Evolutionary conservation across 2,113 vertebrate genomes (phyloP).

Genomic region (Rhombomys opimus): DNA sequence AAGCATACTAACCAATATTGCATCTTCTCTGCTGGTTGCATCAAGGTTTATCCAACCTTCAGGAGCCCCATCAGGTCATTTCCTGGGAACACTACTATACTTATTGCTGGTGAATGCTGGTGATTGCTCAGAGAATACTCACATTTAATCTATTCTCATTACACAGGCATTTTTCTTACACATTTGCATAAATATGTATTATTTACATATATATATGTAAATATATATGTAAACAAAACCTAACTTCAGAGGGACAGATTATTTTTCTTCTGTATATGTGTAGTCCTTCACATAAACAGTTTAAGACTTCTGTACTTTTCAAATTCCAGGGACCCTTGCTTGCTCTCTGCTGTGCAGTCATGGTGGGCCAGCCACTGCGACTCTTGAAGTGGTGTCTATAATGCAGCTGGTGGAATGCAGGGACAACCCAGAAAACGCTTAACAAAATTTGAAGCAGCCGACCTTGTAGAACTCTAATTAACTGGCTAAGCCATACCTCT

Average conservation of each 20-base stretch:
- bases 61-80: not conserved
- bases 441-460: not conserved
- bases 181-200: not conserved
- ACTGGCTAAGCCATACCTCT: not conserved
- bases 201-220: not conserved
- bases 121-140: constrained; percentile 1
- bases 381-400: not conserved
- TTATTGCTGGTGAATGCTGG: not conserved
- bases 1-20: not conserved
- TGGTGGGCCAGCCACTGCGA: rapidly evolving
- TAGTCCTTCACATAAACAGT: not conserved
- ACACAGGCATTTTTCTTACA: not conserved
- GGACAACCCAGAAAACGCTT: not conserved
- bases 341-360: not conserved
- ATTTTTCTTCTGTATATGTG: not conserved
- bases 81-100: constrained; percentile 33
- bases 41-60: not conserved
- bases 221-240: not conserved
- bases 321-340: not conserved
- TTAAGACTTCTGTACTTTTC: not conserved
- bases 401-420: not conserved
- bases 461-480: not conserved
- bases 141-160: not conserved
- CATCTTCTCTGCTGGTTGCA: not conserved
- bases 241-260: not conserved